phyloP scores from a whole-genome alignment of 92 coral and sea anemone species.

The Isaurus tuberculatus region DNA sequence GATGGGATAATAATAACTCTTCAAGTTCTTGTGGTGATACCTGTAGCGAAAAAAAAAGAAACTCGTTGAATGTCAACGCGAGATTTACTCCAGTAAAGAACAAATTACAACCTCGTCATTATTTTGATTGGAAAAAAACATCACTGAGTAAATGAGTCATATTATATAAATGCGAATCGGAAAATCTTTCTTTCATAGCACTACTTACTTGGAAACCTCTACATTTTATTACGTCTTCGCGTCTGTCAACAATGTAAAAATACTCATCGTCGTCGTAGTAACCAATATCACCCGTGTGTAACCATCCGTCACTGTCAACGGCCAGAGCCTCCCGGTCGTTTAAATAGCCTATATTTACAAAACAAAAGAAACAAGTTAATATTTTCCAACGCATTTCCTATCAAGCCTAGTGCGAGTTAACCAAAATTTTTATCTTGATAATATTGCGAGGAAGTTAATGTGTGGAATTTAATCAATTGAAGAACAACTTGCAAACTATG shows the following conservation, averaged over 20 bases:
- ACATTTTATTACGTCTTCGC: constrained; percentile 86
- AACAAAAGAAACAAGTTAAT: background rate
- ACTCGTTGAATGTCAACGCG: background rate
- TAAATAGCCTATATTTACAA: constrained; percentile 65
- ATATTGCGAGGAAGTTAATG: no score
- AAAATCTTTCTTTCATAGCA: background rate
- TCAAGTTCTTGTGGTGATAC: constrained; percentile 87
- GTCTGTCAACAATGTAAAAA: constrained; percentile 81
- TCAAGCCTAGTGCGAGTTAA: no score
- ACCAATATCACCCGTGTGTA: constrained; percentile 91
- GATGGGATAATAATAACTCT: constrained; percentile 72
- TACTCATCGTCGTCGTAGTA: constrained; percentile 78
- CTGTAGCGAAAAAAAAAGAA: constrained; percentile 34
- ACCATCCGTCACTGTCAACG: constrained; percentile 88
- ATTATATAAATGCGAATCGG: background rate
- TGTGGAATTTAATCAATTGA: no score
- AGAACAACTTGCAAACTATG: no score
- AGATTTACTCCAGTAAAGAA: background rate
- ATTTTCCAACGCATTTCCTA: background rate
- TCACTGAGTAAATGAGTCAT: background rate
- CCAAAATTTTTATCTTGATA: no score
- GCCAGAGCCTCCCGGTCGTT: constrained; percentile 71
- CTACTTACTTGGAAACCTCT: constrained; percentile 80
- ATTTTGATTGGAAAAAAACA: background rate
- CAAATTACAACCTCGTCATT: background rate